A percentile compares a stretch with the other conserved stretches of the same genome.
Conservation (phyloP, 53 echinoderm and acorn worm species). For the Luidia sarsii region DNA sequence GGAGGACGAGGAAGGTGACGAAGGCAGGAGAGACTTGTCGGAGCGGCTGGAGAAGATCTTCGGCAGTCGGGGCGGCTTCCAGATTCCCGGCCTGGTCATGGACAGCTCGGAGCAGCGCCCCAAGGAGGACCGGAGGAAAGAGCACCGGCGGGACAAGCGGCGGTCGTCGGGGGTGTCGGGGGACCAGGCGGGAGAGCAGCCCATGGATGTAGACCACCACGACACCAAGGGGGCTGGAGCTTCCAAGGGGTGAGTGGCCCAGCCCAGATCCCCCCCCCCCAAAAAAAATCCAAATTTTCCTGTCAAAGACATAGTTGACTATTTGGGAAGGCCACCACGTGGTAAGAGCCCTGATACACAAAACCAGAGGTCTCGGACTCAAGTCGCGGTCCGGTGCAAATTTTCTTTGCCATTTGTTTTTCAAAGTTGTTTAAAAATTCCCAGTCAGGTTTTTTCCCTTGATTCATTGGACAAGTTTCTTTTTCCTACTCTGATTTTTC, state of each 20-base stretch:
- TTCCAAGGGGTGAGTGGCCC: conserved; percentile 31
- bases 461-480: no score
- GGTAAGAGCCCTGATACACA: no score
- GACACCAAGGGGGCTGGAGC: neutral
- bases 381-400: no score
- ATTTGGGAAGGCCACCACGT: no score
- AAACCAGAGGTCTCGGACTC: no score
- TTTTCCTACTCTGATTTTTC: neutral
- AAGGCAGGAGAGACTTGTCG: conserved; percentile 42
- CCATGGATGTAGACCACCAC: conserved; percentile 18
- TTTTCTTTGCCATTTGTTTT: neutral
- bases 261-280: no score
- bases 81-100: conserved; percentile 42
- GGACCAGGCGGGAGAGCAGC: conserved; percentile 31
- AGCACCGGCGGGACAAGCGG: conserved; percentile 15
- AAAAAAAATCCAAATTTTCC: no score
- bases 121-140: conserved; percentile 28
- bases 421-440: no score
- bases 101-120: conserved; percentile 7
- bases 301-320: no score
- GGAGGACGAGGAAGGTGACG: conserved; percentile 3
- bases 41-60: conserved; percentile 51
- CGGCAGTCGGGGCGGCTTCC: conserved; percentile 45
- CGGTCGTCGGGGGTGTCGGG: conserved; percentile 30
- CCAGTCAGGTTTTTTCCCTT: no score